phyloP scores from a whole-genome alignment of 2,888 invertebrate genomes.

The Thysanoteuthis rhombus region DNA sequence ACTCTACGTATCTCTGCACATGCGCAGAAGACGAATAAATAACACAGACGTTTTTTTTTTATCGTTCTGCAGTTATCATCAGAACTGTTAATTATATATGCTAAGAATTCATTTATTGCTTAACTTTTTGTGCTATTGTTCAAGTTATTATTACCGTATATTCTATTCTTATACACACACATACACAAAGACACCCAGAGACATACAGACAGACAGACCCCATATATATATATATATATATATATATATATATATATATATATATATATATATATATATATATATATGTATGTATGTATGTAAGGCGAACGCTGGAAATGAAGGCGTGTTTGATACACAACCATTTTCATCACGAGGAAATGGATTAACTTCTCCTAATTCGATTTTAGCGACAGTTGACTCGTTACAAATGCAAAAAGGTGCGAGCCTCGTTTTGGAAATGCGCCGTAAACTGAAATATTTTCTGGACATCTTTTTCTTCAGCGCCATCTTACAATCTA shows the following conservation, averaged over 20 bases:
- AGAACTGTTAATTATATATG: too few relatives aligned
- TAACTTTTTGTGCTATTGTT: too few relatives aligned
- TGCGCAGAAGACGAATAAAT: too few relatives aligned
- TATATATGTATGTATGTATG: neutral
- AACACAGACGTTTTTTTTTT: too few relatives aligned
- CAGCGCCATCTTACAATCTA: neutral
- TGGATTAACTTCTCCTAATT: neutral
- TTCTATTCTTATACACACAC: too few relatives aligned
- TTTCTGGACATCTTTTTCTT: neutral
- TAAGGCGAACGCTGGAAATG: neutral
- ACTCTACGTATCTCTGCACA: too few relatives aligned
- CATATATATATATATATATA: too few relatives aligned
- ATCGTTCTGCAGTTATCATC: too few relatives aligned
- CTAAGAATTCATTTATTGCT: too few relatives aligned
- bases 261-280: neutral
- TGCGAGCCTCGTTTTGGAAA: neutral
- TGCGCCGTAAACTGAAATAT: neutral
- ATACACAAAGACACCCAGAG: too few relatives aligned
- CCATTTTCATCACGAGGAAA: neutral
- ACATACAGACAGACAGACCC: too few relatives aligned
- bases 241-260: neutral
- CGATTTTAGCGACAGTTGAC: neutral
- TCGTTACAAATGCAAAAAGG: neutral
- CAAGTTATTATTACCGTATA: too few relatives aligned
- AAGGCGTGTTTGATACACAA: neutral